Evolutionary conservation across 2,888 invertebrate species (phyloP), one percentile per base, ranked within the genome.

Genomic region (Bibio marci): DNA sequence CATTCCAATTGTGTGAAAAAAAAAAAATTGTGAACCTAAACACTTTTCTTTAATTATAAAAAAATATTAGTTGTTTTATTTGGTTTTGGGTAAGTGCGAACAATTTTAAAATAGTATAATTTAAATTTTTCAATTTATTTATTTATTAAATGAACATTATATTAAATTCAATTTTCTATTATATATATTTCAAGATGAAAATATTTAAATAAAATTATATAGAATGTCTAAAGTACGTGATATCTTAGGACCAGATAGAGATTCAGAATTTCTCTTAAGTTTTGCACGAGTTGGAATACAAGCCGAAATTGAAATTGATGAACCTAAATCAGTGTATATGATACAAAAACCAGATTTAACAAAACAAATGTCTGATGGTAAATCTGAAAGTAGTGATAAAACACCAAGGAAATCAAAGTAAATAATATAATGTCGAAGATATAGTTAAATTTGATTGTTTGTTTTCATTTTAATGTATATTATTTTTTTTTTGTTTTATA

Each of bases 201-300:
- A 30, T 10, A 18, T 31, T 38, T 31, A 10, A 6, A 27, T 18
- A 31, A 38, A 38, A 8, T 30, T 19, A 22, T 13, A n/a, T 25
- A 12, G n/a, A 36, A 58, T 60, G 59, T 48, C 57, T 4, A 52
- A 41, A 18, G 65, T 67, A 30, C 66, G 66, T 35, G 70, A 70
- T 43, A 75, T 78, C 37, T 61, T 80, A n/a, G 74, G 75, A 39
- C 67, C 73, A 25, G 71, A 73, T 34, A 70, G 76, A 51, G 73
- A 80, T 47, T 74, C 76, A 12, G 83, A 85, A 54, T 70, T 83
- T 49, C 57, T 86, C 14, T 81, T 82, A 62, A 82, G 82, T 55
- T 86, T 80, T 55, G 76, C 81, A 13, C 67, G 82, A 37, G 71
- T 80, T 14, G 80, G 73, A 22, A 61, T 70, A 7, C 71, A 69